phyloP scores from a whole-genome alignment of 2,113 vertebrate genomes.

The Peromyscus leucopus region DNA sequence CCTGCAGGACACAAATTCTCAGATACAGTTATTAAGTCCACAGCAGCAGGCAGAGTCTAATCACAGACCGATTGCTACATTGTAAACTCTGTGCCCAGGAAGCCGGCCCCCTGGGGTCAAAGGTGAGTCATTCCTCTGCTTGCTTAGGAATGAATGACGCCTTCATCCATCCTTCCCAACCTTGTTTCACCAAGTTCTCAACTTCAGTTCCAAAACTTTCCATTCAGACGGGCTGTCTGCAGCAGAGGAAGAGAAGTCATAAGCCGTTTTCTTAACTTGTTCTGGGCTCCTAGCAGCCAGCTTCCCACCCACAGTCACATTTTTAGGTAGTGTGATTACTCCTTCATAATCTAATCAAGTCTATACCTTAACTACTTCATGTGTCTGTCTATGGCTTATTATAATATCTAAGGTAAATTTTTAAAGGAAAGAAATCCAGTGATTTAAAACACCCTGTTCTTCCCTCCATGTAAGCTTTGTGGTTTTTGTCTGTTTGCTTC shows the following conservation, averaged over 20 bases:
- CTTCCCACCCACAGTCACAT: fast-evolving
- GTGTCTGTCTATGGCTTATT: background rate
- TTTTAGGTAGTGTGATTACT: background rate
- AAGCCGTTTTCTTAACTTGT: background rate
- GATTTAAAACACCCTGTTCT: slow-evolving; percentile 31
- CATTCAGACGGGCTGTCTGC: background rate
- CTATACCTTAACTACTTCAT: background rate
- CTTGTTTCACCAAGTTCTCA: background rate
- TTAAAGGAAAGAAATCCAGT: background rate
- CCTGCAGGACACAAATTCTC: background rate
- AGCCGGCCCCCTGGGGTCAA: background rate
- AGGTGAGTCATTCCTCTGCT: background rate
- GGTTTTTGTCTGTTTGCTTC: background rate
- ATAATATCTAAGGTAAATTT: background rate
- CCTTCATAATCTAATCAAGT: background rate
- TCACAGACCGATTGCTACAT: fast-evolving
- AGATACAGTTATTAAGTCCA: background rate
- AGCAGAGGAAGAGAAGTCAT: background rate
- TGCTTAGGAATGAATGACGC: background rate
- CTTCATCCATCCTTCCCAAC: background rate
- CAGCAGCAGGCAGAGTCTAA: background rate
- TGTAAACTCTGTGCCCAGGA: background rate
- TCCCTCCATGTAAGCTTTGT: background rate
- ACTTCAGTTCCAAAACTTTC: background rate
- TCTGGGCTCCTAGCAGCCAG: background rate